A percentile compares a stretch with the other conserved stretches of the same genome.
phyloP scores from a whole-genome alignment of 2,797 vertebrate species.

The Cryptoprocta ferox region DNA sequence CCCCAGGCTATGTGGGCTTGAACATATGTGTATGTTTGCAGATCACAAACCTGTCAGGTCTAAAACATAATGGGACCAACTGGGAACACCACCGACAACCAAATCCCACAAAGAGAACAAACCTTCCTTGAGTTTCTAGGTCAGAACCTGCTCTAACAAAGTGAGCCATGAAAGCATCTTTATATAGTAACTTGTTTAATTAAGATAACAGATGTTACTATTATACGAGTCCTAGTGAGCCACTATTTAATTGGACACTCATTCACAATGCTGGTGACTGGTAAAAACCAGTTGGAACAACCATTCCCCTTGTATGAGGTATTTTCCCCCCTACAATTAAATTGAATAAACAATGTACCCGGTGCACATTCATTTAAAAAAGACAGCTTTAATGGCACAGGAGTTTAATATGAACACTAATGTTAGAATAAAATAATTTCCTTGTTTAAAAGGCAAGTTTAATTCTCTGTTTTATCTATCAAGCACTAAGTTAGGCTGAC shows the following conservation, averaged over 20 bases:
- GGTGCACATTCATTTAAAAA: slow-evolving; percentile 54
- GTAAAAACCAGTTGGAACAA: slow-evolving; percentile 75
- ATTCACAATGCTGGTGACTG: slow-evolving; percentile 80
- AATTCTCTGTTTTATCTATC: slow-evolving; percentile 62
- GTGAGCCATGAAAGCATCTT: slow-evolving; percentile 67
- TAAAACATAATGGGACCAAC: slow-evolving; percentile 77
- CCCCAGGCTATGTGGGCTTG: neutral
- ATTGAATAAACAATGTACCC: slow-evolving; percentile 80
- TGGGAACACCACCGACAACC: slow-evolving; percentile 55
- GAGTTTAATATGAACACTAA: slow-evolving; percentile 67
- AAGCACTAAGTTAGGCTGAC: slow-evolving; percentile 36
- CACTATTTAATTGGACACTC: slow-evolving; percentile 84
- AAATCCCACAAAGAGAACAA: slow-evolving; percentile 69
- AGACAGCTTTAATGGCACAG: slow-evolving; percentile 71
- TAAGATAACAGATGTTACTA: slow-evolving; percentile 85
- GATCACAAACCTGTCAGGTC: slow-evolving; percentile 75
- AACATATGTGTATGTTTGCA: slow-evolving; percentile 38
- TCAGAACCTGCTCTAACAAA: slow-evolving; percentile 80
- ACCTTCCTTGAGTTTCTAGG: slow-evolving; percentile 76
- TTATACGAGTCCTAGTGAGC: slow-evolving; percentile 74
- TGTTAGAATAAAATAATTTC: slow-evolving; percentile 60
- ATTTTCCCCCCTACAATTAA: slow-evolving; percentile 77
- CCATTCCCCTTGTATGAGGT: slow-evolving; percentile 72
- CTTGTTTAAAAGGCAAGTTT: slow-evolving; percentile 66
- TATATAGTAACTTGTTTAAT: slow-evolving; percentile 83